Percentiles rank a stretch among this genome's conserved stretches.
These are phyloP conservation scores for Ips typographus DNA, from an alignment of 1,140 invertebrate species.

Conservation along the genomic window DNA sequence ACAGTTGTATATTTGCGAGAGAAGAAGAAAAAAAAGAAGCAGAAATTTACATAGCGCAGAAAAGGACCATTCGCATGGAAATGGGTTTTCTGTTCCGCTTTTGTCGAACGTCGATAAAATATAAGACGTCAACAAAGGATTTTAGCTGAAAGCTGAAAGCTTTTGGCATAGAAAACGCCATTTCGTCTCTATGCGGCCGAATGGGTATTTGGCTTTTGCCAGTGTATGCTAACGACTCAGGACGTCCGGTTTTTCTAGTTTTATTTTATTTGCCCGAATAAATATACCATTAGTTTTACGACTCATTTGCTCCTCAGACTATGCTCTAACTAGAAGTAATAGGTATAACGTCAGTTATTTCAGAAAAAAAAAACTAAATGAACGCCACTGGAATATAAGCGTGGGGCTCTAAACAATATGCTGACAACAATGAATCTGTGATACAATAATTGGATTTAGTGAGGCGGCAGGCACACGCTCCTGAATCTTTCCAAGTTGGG, in stretches of 20 bases:
- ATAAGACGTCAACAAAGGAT: constrained; percentile 50
- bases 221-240: constrained; percentile 45
- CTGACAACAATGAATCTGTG: too few relatives aligned
- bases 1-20: constrained; percentile 45
- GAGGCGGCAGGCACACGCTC: too few relatives aligned
- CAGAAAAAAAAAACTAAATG: too few relatives aligned
- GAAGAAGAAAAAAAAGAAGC: constrained; percentile 22
- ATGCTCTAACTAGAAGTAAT: too few relatives aligned
- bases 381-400: too few relatives aligned
- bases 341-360: too few relatives aligned
- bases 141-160: constrained; percentile 42
- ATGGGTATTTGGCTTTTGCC: constrained; percentile 43
- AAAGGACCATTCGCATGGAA: constrained; percentile 50
- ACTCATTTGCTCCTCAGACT: constrained; percentile 27
- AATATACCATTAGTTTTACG: constrained; percentile 44
- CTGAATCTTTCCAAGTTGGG: too few relatives aligned
- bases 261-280: constrained; percentile 43
- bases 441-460: too few relatives aligned
- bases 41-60: constrained; percentile 45
- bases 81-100: constrained; percentile 43
- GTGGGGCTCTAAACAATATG: too few relatives aligned
- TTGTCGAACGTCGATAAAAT: constrained; percentile 49
- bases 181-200: constrained; percentile 45
- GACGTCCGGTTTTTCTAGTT: constrained; percentile 46
- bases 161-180: constrained; percentile 43